Base-by-base conservation (phyloP, 2,797 vertebrate genomes). In the Enteromius anoplus region DNA sequence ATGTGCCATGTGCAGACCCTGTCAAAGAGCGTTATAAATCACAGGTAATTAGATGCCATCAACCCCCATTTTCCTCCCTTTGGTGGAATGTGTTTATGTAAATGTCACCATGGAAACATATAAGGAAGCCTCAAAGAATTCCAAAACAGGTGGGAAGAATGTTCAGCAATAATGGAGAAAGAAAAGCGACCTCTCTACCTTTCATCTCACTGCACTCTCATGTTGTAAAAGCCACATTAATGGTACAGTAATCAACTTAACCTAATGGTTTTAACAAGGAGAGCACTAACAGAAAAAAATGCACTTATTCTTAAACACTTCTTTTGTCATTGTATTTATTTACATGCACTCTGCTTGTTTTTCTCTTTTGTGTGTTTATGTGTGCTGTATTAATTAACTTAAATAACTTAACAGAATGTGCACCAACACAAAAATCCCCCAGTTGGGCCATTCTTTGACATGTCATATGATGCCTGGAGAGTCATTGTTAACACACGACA, bases 91-190 rank as follows among this genome's bases (percentile, higher is more conserved):
- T 70, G 78, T 85, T 83, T 85, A 75, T 83, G 82, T 58, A 81
- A 42, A 84, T 70, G 40, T 84, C 83, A 84, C 81, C 77, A 86
- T 85, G 85, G 80, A 70, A 86, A 86, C 82, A 82, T 75, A 60
- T 37, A 75, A 17, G 45, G 26, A 76, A 73, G 78, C 64, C 66
- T 81, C 60, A n/a, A 51, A 53, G 19, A 70, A 69, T 86, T 80
- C 68, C 29, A 26, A 68, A 82, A 62, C 32, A 58, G 84, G 65
- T 68, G 60, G 69, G 19, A 81, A 64, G 37, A 21, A 60, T 32
- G 47, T 55, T 78, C 62, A 1, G 47, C 19, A 68, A 49, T 81
- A 60, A 69, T 11, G 19, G 37, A 53, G 81, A 45, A 45, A 32
- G 7, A 55, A 32, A 19, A 21, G 29, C 51, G 45, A 8, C 42